These are phyloP conservation scores for Aplysia californica DNA, from an alignment of 1,140 invertebrate genomes.

Conservation along the genomic window DNA sequence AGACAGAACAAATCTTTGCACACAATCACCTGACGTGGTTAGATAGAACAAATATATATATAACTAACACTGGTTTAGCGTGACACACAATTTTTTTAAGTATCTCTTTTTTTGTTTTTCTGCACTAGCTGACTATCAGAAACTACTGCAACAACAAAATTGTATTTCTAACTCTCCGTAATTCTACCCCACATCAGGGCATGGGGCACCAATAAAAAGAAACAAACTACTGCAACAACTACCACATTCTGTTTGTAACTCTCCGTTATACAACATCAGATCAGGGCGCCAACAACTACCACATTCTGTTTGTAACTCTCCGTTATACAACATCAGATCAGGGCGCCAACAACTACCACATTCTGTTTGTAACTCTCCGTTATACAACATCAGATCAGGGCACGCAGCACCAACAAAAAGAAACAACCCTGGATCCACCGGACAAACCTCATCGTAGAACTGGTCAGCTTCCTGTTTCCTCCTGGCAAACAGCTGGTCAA, in stretches of 20 bases:
- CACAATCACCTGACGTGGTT: too few relatives aligned
- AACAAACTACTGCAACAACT: too few relatives aligned
- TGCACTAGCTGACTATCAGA: too few relatives aligned
- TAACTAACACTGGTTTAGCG: too few relatives aligned
- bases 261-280: not conserved
- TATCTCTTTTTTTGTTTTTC: too few relatives aligned
- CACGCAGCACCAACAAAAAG: not conserved
- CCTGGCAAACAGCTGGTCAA: slow-evolving; percentile 54
- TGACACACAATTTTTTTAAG: too few relatives aligned
- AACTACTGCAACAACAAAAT: not conserved
- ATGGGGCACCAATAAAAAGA: too few relatives aligned
- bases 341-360: not conserved
- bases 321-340: not conserved
- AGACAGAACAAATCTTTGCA: too few relatives aligned
- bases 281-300: not conserved
- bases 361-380: not conserved
- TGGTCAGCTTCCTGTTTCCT: slow-evolving; percentile 60
- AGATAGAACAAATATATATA: too few relatives aligned
- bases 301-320: not conserved
- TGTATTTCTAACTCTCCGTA: too few relatives aligned
- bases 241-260: not conserved
- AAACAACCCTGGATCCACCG: not conserved
- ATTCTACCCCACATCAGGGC: not conserved
- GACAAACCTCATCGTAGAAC: slow-evolving; percentile 60
- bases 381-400: not conserved